Evolutionary conservation across 2,113 vertebrate genomes (phyloP).

Genomic region (Platysternon megacephalum): DNA sequence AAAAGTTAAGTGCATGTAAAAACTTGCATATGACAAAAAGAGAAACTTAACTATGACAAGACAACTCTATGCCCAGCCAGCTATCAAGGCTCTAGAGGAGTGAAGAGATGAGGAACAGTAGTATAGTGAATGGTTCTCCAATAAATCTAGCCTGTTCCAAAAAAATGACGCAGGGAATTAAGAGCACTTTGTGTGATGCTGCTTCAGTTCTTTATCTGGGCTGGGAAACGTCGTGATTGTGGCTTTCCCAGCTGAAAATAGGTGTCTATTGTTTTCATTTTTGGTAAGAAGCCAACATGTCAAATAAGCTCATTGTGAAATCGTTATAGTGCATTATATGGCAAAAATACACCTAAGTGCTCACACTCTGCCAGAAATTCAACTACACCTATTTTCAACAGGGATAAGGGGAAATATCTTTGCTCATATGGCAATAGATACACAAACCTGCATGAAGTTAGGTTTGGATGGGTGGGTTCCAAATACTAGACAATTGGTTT

Average conservation of each 20-base stretch:
- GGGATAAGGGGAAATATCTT: neutral
- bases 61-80: neutral
- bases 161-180: neutral
- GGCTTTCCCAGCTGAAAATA: slow-evolving; percentile 63
- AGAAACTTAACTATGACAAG: neutral
- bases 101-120: neutral
- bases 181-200: neutral
- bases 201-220: slow-evolving; percentile 13
- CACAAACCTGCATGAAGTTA: slow-evolving; percentile 2
- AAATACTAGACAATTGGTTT: neutral
- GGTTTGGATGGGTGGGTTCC: neutral
- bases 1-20: neutral
- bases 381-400: neutral
- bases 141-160: neutral
- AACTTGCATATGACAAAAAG: neutral
- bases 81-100: neutral
- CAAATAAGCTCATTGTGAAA: slow-evolving; percentile 6
- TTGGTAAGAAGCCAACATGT: slow-evolving; percentile 42
- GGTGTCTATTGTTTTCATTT: slow-evolving; percentile 35
- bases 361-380: neutral
- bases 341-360: neutral
- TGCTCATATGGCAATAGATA: neutral
- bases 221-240: slow-evolving; percentile 29
- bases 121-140: neutral
- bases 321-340: neutral